Base-by-base conservation (phyloP, 2,797 vertebrate genomes). In the Pipistrellus nathusii region DNA sequence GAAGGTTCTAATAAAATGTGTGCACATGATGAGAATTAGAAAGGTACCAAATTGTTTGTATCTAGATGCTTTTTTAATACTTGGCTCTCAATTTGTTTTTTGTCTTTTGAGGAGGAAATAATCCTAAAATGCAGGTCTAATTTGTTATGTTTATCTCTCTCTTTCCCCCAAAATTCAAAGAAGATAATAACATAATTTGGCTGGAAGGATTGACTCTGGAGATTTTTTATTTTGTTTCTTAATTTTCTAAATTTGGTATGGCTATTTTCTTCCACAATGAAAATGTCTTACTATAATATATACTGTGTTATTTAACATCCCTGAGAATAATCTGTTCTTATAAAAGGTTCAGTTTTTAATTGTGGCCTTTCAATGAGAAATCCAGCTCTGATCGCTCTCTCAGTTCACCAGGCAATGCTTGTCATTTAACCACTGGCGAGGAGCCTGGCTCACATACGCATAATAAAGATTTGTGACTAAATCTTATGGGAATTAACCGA, bases 401-500 rank as follows among this genome's bases (percentile, higher is more conserved):
- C 72, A 82, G n/a, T 73, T 59, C n/a, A 69, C 48, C 68, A 9
- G 13, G 9, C 15, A 1, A 55, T n/a, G 72, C 17, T 91, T 62
- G 5, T 53, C 76, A 20, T 35, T 72, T 69, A 91, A 90, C 41
- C 4, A 53, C 44, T 6, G 83, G 59, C 64, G 48, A 77, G 66
- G 1, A 13, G 13, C 41, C 44, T 53, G 18, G 44, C 17, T 90
- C 27, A 59, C 25, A 20, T 21, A 90, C 6, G 14, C 35, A 85
- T 86, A 69, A 46, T 15, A 46, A 27, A 35, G 38, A 51, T 64
- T 27, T 90, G 76, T 77, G 41, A 30, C 53, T 68, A n/a, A 27
- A 85, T 64, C 80, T 92, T 85, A 89, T 84, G 32, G 21, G 88
- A 97, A 96, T 62, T 69, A 88, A 76, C 15, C 2, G 53, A 90